Base-by-base conservation (phyloP, 1,140 invertebrate species). In the Aleiodes sp. region DNA sequence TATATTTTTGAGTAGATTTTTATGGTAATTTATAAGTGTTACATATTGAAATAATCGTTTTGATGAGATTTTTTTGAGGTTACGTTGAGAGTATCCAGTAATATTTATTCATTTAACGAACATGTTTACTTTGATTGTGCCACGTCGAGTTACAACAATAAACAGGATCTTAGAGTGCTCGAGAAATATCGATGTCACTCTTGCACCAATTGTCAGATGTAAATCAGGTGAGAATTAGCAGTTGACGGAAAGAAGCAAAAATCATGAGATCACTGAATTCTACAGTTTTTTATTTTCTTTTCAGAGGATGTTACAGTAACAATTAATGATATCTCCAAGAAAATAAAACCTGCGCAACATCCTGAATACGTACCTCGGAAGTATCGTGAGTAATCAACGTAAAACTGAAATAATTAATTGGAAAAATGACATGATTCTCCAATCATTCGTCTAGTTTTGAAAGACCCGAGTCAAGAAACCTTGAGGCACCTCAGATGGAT, bases 401-500 rank as follows among this genome's bases (percentile, higher is more conserved):
- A 73, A 74, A 73, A 70, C 41, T 26, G 35, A 29, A 33, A 43
- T 67, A 21, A 60, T 67, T 39, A 65, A 12, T 19, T 14, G n/a
- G 62, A 65, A 43, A 43, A 35, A 43, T 70, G 28, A 67, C 52
- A 66, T 24, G 10, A 63, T 35, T 70, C 63, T 59, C 60, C 6
- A 70, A 75, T 65, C 61, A 80, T 80, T 78, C 77, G 65, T 71
- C 70, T 61, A 75, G 79, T 81, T 52, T 28, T 81, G 26, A 78
- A 76, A 41, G 19, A 73, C 1, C 61, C 73, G n/a, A 73, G 91
- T 63, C 94, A 97, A 86, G 91, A 91, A 52, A 90, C 90, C n/a
- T 82, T 97, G 3, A 88, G 91, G 56, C 93, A 97, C 82, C 86
- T 98, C 74, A 88, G 92, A 90, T 98, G 96, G 96, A 97, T 98